Base-by-base conservation (phyloP, 2,113 vertebrate genomes). In the Chaetops frenatus region DNA sequence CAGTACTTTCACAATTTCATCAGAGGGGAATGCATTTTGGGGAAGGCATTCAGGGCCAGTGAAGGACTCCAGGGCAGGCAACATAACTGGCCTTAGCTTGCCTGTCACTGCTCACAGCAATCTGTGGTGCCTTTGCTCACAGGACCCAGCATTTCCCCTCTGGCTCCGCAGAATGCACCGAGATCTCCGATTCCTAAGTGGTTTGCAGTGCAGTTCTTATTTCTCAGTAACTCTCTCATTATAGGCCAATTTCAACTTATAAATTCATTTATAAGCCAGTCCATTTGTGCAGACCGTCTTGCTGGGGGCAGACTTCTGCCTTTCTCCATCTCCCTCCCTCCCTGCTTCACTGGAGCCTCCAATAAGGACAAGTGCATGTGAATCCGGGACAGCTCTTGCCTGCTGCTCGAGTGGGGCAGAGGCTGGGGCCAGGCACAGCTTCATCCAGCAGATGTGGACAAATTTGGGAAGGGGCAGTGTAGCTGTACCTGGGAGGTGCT, bases 181-280 rank as follows among this genome's bases (percentile, higher is more conserved):
- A 95, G 81, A 91, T 90, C 93, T 95, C 78, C 10, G 35, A 73
- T 92, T 95, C 93, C 91, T 94, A 84, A 94, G 94, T 94, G 90
- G 74, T 95, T 91, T 91, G 65, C 88, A 95, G 83, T 14, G 38
- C 62, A 93, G 95, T 86, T 42, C 91, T 79, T 92, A 96, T 97
- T 96, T 73, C 88, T 95, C 95, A 94, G 96, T 95, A 93, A 91
- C 90, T 91, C 78, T 72, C 94, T 96, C 94, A 91, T 97, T 97
- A 96, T 64, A 92, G 94, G 82, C 91, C 97, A 96, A 97, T 96
- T 97, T 94, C 71, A 91, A 96, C 82, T 95, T 97, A 96, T 96
- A 96, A 94, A 97, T 97, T 97, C 62, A 97, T 97, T 97, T 97
- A 97, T 96, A 97, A 97, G 86, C 64, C 81, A 94, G 90, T 95